Conservation (phyloP, 2,797 vertebrate genomes). For the Malacoraja senta region DNA sequence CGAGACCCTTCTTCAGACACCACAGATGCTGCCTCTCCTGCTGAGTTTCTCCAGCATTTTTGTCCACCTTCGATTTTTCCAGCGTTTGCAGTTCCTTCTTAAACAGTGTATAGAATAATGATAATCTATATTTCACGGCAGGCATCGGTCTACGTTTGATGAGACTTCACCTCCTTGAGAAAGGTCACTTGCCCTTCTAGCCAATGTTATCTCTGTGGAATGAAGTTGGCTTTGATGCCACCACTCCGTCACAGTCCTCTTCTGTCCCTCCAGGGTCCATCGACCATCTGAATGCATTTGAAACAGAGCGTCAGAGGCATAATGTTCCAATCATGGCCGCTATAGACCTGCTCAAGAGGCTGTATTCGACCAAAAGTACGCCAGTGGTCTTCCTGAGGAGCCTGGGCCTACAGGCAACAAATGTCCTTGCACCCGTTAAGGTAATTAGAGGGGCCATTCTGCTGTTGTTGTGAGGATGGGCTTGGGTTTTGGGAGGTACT, state of each 20-base stretch:
- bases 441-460: slow-evolving; percentile 54
- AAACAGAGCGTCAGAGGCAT: slow-evolving; percentile 83
- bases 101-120: neutral
- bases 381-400: slow-evolving; percentile 80
- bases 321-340: slow-evolving; percentile 85
- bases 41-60: too few relatives aligned
- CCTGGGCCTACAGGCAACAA: slow-evolving; percentile 86
- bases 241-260: neutral
- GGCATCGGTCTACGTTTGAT: neutral
- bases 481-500: too few relatives aligned
- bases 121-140: neutral
- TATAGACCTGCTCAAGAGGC: slow-evolving; percentile 79
- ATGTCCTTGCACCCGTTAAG: slow-evolving; percentile 76
- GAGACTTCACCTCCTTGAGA: neutral
- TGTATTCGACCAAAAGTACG: slow-evolving; percentile 76
- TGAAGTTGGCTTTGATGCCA: neutral
- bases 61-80: too few relatives aligned
- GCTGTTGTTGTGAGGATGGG: neutral
- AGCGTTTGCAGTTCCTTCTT: too few relatives aligned
- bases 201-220: neutral
- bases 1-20: too few relatives aligned
- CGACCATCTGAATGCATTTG: slow-evolving; percentile 80
- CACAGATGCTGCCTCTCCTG: too few relatives aligned
- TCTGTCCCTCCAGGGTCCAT: slow-evolving; percentile 68
- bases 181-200: neutral